Percentiles rank a stretch among this genome's conserved stretches.
Evolutionary conservation across 2,113 vertebrate species (phyloP).

Genomic region (Arothron firmamentum): DNA sequence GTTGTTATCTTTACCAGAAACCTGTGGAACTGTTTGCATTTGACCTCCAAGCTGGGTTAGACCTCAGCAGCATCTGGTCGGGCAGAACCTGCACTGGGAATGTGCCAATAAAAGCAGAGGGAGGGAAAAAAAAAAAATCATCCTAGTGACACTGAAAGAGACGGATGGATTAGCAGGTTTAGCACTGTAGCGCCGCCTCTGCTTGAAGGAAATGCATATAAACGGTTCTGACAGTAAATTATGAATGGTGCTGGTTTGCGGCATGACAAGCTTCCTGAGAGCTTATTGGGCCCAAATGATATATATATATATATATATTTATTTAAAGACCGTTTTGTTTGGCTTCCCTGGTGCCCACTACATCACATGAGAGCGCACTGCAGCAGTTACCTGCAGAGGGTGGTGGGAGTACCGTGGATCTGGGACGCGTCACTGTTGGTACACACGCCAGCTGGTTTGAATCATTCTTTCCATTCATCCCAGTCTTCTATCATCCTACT

Average conservation of each 20-base stretch:
- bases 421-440: conserved; percentile 46
- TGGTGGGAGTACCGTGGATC: conserved; percentile 36
- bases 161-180: not conserved
- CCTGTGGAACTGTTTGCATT: not conserved
- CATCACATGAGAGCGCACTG: conserved; percentile 53
- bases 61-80: conserved; percentile 26
- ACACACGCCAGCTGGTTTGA: conserved; percentile 1
- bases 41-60: not conserved
- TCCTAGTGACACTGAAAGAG: not conserved
- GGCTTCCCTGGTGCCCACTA: conserved; percentile 10
- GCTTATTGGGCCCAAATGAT: conserved; percentile 8
- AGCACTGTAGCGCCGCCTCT: not conserved
- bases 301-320: not conserved
- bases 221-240: conserved; percentile 4
- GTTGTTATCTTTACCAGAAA: too few relatives aligned
- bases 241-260: not conserved
- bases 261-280: conserved; percentile 7
- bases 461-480: conserved; percentile 23
- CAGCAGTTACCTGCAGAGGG: conserved; percentile 33
- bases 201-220: not conserved
- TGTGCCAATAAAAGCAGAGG: conserved; percentile 27
- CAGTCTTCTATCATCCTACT: not conserved
- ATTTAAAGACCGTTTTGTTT: not conserved
- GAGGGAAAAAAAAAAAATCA: not conserved
- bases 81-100: conserved; percentile 28